A percentile compares a stretch with the other conserved stretches of the same genome.
phyloP scores from a whole-genome alignment of 2,888 invertebrate species.

The Lasius platythorax region DNA sequence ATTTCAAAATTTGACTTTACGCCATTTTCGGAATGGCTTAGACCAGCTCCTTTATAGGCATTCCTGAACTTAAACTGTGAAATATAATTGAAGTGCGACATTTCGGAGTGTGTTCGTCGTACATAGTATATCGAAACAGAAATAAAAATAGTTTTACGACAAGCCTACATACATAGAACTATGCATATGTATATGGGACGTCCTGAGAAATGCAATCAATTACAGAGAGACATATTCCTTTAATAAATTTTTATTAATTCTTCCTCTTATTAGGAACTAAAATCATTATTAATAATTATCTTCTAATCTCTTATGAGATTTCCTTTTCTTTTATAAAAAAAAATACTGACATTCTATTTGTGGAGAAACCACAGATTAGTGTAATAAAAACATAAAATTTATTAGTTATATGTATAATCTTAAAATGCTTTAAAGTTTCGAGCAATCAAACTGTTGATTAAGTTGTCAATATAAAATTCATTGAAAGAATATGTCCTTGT shows the following conservation, averaged over 20 bases:
- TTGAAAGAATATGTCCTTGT: conserved; percentile 23
- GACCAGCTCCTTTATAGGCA: background rate
- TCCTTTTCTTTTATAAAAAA: background rate
- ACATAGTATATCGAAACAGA: conserved; percentile 15
- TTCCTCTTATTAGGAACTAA: background rate
- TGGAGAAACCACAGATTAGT: background rate
- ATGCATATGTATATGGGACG: conserved; percentile 2
- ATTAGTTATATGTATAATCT: background rate
- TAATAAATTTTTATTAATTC: background rate
- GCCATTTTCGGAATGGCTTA: conserved; percentile 1
- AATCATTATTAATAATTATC: background rate
- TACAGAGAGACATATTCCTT: conserved; percentile 15
- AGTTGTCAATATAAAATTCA: background rate
- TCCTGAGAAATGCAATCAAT: conserved; percentile 30
- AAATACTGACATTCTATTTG: background rate
- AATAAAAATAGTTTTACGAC: conserved; percentile 12
- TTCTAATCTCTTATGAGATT: background rate
- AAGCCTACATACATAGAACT: conserved; percentile 19
- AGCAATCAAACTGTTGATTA: background rate
- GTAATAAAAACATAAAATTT: background rate
- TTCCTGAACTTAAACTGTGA: conserved; percentile 9
- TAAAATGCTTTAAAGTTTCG: background rate
- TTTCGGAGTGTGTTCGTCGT: conserved; percentile 9
- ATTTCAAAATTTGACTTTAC: conserved; percentile 8
- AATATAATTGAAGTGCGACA: background rate